Evolutionary conservation across 2,888 invertebrate species (phyloP).

Genomic region (Caenorhabditis becei): DNA sequence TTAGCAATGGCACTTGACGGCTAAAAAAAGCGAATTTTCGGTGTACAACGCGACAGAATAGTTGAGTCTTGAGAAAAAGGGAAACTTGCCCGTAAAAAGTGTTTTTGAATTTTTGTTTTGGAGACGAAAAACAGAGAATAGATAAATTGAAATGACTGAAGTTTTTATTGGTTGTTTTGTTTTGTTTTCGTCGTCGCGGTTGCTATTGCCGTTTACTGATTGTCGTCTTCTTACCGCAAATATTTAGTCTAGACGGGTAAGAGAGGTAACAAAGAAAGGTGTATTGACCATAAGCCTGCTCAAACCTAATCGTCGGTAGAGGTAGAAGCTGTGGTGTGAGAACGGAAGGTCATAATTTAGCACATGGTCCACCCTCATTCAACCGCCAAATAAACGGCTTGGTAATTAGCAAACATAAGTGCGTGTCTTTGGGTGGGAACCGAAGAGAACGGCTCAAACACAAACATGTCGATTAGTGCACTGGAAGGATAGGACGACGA

Average conservation of each 20-base stretch:
- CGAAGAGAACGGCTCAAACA: slow-evolving; percentile 7
- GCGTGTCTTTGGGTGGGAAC: slow-evolving; percentile 26
- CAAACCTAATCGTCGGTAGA: background rate
- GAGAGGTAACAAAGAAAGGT: background rate
- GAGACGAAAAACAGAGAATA: background rate
- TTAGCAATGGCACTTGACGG: slow-evolving; percentile 50
- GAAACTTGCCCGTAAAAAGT: background rate
- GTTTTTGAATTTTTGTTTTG: background rate
- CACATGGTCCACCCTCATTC: slow-evolving; percentile 32
- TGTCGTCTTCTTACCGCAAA: background rate
- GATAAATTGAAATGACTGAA: background rate
- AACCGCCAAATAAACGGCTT: slow-evolving; percentile 36
- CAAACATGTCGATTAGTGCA: slow-evolving; percentile 52
- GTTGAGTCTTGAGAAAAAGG: background rate
- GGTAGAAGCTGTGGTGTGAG: slow-evolving; percentile 10
- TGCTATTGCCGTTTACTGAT: background rate
- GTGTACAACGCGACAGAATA: background rate
- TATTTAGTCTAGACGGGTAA: background rate
- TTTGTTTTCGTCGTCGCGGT: background rate
- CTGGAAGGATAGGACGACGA: slow-evolving; percentile 15
- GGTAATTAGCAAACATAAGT: slow-evolving; percentile 62
- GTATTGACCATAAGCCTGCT: background rate
- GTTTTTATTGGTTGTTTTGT: background rate
- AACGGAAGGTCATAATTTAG: slow-evolving; percentile 44
- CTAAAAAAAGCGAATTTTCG: slow-evolving; percentile 5